Base-by-base conservation (phyloP, 1,140 invertebrate species). In the Temnothorax longispinosus region DNA sequence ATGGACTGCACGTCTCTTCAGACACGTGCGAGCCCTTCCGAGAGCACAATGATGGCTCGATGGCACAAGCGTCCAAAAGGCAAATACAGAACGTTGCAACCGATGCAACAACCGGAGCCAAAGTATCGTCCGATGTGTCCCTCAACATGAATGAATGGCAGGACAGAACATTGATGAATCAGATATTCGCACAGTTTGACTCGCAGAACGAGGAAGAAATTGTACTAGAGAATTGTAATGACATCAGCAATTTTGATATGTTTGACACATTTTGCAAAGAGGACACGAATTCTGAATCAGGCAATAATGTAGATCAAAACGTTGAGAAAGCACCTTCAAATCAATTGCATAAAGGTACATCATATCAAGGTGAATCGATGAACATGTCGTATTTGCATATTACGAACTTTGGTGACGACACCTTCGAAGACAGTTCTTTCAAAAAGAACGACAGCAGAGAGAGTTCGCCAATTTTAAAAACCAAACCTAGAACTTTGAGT, bases 91-190 rank as follows among this genome's bases (percentile, higher is more conserved):
- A 27, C 27, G 15, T 18, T 58, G 52, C 84, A 62, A 75, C 7
- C 41, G 38, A 60, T 62, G 27, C 27, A 27, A 27, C 27, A 27
- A 1, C 27, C 27, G 27, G 27, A 35, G 38, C 0, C 64, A 86
- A 72, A 76, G n/a, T 27, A 27, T 27, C 71, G 8, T n/a, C 18
- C 15, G 69, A 4, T n/a, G n/a, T 54, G 18, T 41, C 21, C 13
- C 32, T 44, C 2, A 47, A 86, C 6, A 41, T 82, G 75, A 81
- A 65, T 72, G 32, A 87, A 15, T 93, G 92, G 92, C 76, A 89
- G 13, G 84, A 92, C 47, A 85, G 85, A 15, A 88, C 89, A 54
- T 87, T 92, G 35, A 71, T 92, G 35, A 78, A 88, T 87, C 32
- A 81, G 60, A 54, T 52, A 67, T 78, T 86, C 50, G 85, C 64